Evolutionary conservation across 2,113 vertebrate species (phyloP), one percentile per base, ranked within the genome.

Genomic region (Corythornis vintsioides): DNA sequence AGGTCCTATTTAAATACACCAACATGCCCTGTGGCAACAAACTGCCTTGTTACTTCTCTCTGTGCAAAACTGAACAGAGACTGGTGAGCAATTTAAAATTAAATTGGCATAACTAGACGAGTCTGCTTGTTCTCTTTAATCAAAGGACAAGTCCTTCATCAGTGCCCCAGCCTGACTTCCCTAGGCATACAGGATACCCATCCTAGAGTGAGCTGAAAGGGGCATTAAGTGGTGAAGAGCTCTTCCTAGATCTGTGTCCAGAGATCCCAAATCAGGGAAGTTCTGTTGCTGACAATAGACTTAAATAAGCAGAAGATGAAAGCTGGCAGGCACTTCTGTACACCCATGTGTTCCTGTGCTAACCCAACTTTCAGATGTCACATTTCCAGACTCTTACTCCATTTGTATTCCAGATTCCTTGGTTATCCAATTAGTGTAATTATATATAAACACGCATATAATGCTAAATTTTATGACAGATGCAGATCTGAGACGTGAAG

Each of bases 281-380:
- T 77, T 77, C 38, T 56, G 33, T 59, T 77, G 28, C 31, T 73
- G 77, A 72, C 63, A 83, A 42, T 0, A 63, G 47, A 21, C 35
- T 63, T 75, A 89, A 91, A 89, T 43, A 52, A 59, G 14, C 25
- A 91, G 75, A 79, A 89, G 89, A 80, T 21, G 17, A 77, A 95
- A 89, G 75, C 31, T 88, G 85, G 59, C 72, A 78, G 42, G n/a
- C 48, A 47, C n/a, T 88, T 31, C 10, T 1, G 20, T 15, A 71
- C 25, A 48, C 21, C 61, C 79, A 29, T 29, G 48, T 85, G 56
- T n/a, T 52, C 48, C 72, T 65, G n/a, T 50, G 73, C 79, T 91
- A 75, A 73, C 61, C 50, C 3, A 0, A 28, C 33, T 65, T 67
- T 47, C 25, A 43, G 53, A 77, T 81, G 55, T 43, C 7, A 1